A percentile compares a stretch with the other conserved stretches of the same genome.
These are phyloP conservation scores for Magallana ariakensis DNA, from an alignment of 1,140 invertebrate genomes.

Conservation along the genomic window DNA sequence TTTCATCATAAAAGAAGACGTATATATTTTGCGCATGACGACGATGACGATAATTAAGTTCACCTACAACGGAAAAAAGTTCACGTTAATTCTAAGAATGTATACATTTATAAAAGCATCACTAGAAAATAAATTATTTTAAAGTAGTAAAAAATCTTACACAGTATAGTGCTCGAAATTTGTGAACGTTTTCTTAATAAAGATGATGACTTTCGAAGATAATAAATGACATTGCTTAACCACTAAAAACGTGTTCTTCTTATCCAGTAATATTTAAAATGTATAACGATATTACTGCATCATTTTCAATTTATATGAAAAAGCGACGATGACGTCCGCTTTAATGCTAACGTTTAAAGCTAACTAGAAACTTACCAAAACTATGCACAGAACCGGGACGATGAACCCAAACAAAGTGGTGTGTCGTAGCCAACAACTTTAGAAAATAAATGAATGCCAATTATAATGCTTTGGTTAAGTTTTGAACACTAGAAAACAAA, in stretches of 20 bases:
- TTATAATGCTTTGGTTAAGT: no score
- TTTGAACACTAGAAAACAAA: no score
- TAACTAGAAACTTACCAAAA: background rate
- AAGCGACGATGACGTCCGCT: no score
- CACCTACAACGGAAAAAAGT: slow-evolving; percentile 29
- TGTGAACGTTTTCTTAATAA: background rate
- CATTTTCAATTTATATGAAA: no score
- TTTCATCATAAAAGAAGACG: slow-evolving; percentile 47
- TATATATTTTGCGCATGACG: slow-evolving; percentile 48
- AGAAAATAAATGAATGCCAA: background rate
- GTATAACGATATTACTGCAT: no score
- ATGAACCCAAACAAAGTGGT: slow-evolving; percentile 16
- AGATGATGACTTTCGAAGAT: background rate
- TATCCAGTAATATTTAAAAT: no score
- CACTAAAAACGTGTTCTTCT: no score
- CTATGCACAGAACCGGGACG: slow-evolving; percentile 4
- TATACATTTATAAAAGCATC: no score
- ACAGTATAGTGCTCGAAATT: background rate
- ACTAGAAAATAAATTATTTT: no score
- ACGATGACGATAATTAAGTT: slow-evolving; percentile 56
- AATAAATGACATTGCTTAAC: no score
- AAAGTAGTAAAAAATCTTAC: background rate
- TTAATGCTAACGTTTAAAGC: no score
- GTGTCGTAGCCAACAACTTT: slow-evolving; percentile 3
- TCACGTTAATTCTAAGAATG: no score